Evolutionary conservation across 30 jellyfish, hydroid and myxozoan genomes (phyloP).

Genomic region (Sanderia malayensis): DNA sequence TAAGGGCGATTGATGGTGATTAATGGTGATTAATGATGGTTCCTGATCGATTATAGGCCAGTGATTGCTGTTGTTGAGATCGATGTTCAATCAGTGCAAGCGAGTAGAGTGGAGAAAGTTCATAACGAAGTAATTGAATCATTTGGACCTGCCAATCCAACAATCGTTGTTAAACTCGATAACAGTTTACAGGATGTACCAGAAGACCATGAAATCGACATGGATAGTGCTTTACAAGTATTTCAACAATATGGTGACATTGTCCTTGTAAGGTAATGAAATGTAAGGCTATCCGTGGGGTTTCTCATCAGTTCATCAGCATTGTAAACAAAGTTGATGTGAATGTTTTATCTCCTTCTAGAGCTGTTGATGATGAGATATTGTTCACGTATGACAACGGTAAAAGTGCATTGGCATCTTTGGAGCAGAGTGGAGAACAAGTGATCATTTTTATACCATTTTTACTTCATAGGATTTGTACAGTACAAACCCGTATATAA

Average conservation of each 20-base stretch:
- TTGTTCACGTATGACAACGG: conserved; percentile 82
- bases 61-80: conserved; percentile 88
- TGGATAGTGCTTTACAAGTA: conserved; percentile 61
- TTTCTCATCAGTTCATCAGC: too few relatives aligned
- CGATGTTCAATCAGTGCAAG: conserved; percentile 67
- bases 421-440: conserved; percentile 61
- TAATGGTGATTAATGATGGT: too few relatives aligned
- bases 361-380: conserved; percentile 80
- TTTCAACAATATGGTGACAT: conserved; percentile 75
- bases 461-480: too few relatives aligned
- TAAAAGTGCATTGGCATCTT: conserved; percentile 75
- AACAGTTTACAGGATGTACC: conserved; percentile 46
- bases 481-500: too few relatives aligned
- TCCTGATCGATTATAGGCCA: conserved; percentile 90
- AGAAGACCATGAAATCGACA: conserved; percentile 70
- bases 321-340: too few relatives aligned
- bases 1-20: too few relatives aligned
- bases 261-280: conserved; percentile 83
- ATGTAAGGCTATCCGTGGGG: too few relatives aligned
- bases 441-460: too few relatives aligned
- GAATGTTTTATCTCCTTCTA: too few relatives aligned
- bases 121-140: conserved; percentile 66
- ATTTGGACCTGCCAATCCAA: conserved; percentile 94
- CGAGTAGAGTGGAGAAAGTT: conserved; percentile 49
- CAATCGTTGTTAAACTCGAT: conserved; percentile 55